Evolutionary conservation across 1,140 invertebrate species (phyloP), one percentile per base, ranked within the genome.

Genomic region (Drosophila cardini): DNA sequence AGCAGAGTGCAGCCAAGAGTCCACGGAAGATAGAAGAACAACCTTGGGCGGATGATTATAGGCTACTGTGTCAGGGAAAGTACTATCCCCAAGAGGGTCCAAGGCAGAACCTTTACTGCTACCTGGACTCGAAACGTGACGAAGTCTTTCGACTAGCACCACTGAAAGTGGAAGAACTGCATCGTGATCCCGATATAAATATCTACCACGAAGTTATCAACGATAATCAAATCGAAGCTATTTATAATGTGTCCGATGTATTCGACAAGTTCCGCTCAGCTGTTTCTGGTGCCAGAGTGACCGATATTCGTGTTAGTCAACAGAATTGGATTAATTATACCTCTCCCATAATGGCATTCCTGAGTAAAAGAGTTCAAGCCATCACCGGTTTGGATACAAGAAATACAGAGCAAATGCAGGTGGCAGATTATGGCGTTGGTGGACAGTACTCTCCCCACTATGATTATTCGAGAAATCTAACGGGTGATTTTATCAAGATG

Each of bases 261-360:
- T 96, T 96, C 2, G 94, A 95, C 90, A 97, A 97, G 93, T 92
- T 92, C 80, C 72, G 91, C 4, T 91, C 91, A 0, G 98, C 97
- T 0, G 98, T 99, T 0, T 0, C 15, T 0, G 98, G 98, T 13
- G 96, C 83, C 93, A 98, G 57, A 96, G 61, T 81, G 97, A 2
- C 94, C 95, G 90, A 91, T 16, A 98, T 99, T 91, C 95, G 99
- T 72, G 98, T 99, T 80, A 99, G 97, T 91, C 99, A 99, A 94
- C 98, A 98, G 77, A 96, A 97, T 1, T 99, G 98, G 98, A 93
- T 99, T 11, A 95, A 96, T 77, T 96, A 96, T 79, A 93, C 95
- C 15, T 97, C 98, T 80, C 94, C 98, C 76, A 67, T 96, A n/a
- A 94, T 99, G 26, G 94, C 93, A 4, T 93, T 93, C 61, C 94